Conservation (phyloP, 2,113 vertebrate species). For the Leuciscus idus region DNA sequence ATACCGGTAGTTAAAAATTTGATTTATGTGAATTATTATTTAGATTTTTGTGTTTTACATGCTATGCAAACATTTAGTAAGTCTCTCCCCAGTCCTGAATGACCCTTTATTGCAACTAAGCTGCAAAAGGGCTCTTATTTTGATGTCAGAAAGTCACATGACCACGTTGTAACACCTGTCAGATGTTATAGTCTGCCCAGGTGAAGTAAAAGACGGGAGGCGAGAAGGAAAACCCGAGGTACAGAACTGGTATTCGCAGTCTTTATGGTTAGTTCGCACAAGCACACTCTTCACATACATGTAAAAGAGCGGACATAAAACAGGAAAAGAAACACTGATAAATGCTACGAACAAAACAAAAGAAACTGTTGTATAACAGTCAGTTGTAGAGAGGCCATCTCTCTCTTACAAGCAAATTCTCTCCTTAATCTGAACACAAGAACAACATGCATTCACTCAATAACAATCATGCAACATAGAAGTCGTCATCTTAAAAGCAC, state of each 20-base stretch:
- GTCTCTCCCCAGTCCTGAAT: not conserved
- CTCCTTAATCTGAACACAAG: no score
- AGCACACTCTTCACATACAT: not conserved
- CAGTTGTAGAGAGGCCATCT: not conserved
- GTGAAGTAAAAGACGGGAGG: not conserved
- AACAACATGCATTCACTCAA: no score
- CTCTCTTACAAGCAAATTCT: not conserved
- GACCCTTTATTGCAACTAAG: not conserved
- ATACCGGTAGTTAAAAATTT: no score
- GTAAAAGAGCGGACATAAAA: not conserved
- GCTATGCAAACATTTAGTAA: not conserved
- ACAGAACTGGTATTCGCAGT: not conserved
- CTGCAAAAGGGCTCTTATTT: not conserved
- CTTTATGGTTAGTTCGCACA: not conserved
- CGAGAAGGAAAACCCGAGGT: not conserved
- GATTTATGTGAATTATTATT: no score
- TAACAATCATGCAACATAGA: no score
- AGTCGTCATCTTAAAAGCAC: no score
- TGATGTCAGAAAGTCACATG: no score
- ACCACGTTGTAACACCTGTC: not conserved
- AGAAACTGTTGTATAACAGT: not conserved
- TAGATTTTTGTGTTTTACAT: not conserved
- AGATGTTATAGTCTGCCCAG: not conserved
- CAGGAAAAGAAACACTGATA: not conserved
- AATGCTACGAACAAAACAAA: not conserved